Conservation (phyloP, 2,888 invertebrate genomes). For the Papilio protenor region DNA sequence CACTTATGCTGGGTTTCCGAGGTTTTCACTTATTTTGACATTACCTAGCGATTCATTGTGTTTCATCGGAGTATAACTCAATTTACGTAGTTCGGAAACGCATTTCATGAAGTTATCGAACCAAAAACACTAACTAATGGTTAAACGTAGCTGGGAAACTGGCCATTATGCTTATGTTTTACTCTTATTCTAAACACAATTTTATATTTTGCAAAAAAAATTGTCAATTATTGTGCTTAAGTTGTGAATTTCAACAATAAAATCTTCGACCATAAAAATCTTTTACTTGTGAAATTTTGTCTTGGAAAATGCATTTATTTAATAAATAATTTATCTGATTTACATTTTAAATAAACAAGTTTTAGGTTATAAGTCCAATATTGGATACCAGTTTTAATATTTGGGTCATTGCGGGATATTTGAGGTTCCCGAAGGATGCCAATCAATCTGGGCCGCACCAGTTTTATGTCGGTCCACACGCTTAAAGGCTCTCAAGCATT, state of each 20-base stretch:
- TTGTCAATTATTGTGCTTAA: not conserved
- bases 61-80: no score
- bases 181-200: no score
- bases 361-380: not conserved
- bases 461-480: conserved; percentile 22
- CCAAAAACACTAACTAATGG: no score
- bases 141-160: no score
- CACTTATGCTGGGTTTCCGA: no score
- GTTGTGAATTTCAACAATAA: not conserved
- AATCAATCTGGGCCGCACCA: conserved; percentile 22
- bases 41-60: no score
- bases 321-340: not conserved
- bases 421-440: conserved; percentile 3
- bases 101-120: no score
- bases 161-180: no score
- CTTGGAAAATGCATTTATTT: not conserved
- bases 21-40: not conserved
- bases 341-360: not conserved
- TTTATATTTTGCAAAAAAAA: no score
- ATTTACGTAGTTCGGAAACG: no score
- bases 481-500: conserved; percentile 21
- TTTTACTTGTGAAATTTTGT: not conserved
- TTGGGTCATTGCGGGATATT: conserved; percentile 12
- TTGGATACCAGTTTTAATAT: conserved; percentile 3
- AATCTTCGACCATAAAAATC: not conserved